phyloP scores from a whole-genome alignment of 2,797 vertebrate species.

The Chaetophractus vellerosus region DNA sequence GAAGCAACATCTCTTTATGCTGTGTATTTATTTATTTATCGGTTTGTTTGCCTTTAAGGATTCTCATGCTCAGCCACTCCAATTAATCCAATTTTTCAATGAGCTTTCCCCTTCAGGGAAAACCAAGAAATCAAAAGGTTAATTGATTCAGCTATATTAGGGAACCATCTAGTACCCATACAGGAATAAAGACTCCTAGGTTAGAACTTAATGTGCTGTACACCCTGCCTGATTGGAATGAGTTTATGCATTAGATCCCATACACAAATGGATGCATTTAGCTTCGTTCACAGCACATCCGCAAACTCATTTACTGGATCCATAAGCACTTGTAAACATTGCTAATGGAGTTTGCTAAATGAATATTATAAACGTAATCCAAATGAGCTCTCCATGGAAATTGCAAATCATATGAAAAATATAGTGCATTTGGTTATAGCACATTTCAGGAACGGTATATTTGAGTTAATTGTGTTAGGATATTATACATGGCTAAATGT shows the following conservation, averaged over 20 bases:
- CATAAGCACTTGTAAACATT: slow-evolving; percentile 89
- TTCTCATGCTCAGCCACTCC: slow-evolving; percentile 62
- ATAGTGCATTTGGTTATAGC: slow-evolving; percentile 85
- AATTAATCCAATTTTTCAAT: slow-evolving; percentile 76
- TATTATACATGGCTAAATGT: slow-evolving; percentile 77
- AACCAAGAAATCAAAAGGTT: slow-evolving; percentile 80
- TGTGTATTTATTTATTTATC: neutral
- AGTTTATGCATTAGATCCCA: slow-evolving; percentile 85
- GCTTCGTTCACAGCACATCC: slow-evolving; percentile 83
- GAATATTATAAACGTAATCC: slow-evolving; percentile 88
- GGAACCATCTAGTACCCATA: slow-evolving; percentile 60
- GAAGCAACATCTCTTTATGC: slow-evolving; percentile 19
- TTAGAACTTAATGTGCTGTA: slow-evolving; percentile 80
- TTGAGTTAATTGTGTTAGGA: slow-evolving; percentile 86
- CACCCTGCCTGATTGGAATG: slow-evolving; percentile 82
- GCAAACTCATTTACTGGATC: slow-evolving; percentile 87
- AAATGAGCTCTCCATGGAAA: slow-evolving; percentile 88
- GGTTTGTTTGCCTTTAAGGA: slow-evolving; percentile 58
- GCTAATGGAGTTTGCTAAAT: slow-evolving; percentile 89
- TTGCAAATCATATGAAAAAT: slow-evolving; percentile 88
- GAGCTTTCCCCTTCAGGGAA: slow-evolving; percentile 65
- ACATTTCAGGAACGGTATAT: slow-evolving; percentile 82
- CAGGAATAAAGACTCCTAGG: slow-evolving; percentile 76
- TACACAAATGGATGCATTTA: slow-evolving; percentile 86
- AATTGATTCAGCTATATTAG: slow-evolving; percentile 74